Percentiles rank a stretch among this genome's conserved stretches.
These are phyloP conservation scores for Batillaria attramentaria DNA, from an alignment of 1,140 invertebrate species.

Conservation along the genomic window DNA sequence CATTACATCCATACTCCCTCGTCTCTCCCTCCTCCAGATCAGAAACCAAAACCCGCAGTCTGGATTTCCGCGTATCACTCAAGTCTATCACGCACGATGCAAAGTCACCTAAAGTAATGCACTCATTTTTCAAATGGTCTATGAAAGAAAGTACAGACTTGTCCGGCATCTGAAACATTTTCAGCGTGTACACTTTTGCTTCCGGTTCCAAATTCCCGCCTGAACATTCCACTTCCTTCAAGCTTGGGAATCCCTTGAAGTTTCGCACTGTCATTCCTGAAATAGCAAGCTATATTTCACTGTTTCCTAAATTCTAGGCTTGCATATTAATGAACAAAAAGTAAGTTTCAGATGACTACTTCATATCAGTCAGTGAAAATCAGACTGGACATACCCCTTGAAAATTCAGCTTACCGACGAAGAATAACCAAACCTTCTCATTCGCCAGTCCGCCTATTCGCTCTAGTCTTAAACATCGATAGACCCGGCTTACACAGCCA, in stretches of 20 bases:
- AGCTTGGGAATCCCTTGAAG: conserved; percentile 4
- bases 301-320: neutral
- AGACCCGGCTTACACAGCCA: no score
- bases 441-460: neutral
- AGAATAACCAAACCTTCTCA: neutral
- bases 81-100: conserved; percentile 5
- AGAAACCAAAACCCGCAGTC: conserved; percentile 2
- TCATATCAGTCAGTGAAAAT: neutral
- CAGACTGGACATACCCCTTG: neutral
- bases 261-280: conserved; percentile 3
- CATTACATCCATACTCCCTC: conserved; percentile 21
- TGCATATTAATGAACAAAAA: neutral
- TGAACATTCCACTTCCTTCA: conserved; percentile 12
- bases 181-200: neutral
- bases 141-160: neutral
- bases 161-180: neutral
- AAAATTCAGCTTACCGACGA: neutral
- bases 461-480: neutral
- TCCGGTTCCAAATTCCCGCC: conserved; percentile 11
- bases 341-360: neutral
- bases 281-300: neutral
- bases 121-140: neutral
- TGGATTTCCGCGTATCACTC: neutral
- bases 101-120: conserved; percentile 6
- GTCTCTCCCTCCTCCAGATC: conserved; percentile 22